Evolutionary conservation across 2,797 vertebrate species (phyloP), one percentile per base, ranked within the genome.

Genomic region (Bovichtus variegatus): DNA sequence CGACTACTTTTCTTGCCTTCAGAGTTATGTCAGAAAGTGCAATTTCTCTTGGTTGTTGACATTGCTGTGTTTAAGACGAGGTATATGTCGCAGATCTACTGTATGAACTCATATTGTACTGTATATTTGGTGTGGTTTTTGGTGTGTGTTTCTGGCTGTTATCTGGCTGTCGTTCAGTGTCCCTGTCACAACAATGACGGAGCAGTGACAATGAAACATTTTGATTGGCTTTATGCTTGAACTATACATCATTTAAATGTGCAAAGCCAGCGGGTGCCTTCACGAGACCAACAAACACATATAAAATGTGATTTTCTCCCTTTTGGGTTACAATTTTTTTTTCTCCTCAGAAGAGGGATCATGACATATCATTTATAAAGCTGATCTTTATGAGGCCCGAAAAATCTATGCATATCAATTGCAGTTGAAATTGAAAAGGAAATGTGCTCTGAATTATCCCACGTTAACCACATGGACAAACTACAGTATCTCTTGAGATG

Each of bases 401-500:
- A 9, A 63, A 23, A 60, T 0, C 27, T 10, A 18, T 16, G 19
- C 0, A 21, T 62, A 71, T 63, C 16, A 19, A 69, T 49, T 46
- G 61, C 7, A 41, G 36, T 7, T 62, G 21, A 55, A 9, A 38
- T 34, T 29, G 4, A 31, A n/a, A n/a, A 58, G 47, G 40, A 10
- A 61, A 53, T 44, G 15, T 62, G 38, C 41, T 76, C 31, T 64
- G 50, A 55, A 36, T 60, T 25, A 36, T 67, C 31, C 15, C 4
- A 15, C 18, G 9, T 53, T 53, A 54, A 69, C 41, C 63, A 36
- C 68, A 54, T 23, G 46, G 43, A 75, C 46, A 75, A 57, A 71
- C 34, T 38, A 44, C 41, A 64, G 21, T 65, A 71, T 74, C 61
- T 86, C 62, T 43, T 68, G 41, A 53, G 63, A 70, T 76, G 79